Conservation (phyloP, 2,797 vertebrate species). For the Limosa lapponica region DNA sequence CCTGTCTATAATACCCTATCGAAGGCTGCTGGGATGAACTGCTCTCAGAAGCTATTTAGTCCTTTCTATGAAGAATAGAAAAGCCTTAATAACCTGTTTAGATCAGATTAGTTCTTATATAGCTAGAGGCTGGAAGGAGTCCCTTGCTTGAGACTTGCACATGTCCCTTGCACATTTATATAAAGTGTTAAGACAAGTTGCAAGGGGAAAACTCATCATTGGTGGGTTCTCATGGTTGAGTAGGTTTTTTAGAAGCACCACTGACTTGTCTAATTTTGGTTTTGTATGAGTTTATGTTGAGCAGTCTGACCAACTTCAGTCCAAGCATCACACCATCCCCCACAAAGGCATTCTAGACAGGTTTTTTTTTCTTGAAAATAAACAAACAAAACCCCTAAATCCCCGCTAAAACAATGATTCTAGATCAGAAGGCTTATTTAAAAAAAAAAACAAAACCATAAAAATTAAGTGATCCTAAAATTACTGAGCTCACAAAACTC, state of each 20-base stretch:
- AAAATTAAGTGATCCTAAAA: not conserved
- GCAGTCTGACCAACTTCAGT: not conserved
- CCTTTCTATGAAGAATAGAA: not conserved
- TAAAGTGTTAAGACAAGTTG: not conserved
- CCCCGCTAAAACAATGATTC: not conserved
- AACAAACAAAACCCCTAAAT: not conserved
- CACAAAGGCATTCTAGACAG: not conserved
- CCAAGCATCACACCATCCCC: not conserved
- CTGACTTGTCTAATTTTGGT: not conserved
- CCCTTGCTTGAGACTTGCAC: not conserved
- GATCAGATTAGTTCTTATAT: not conserved
- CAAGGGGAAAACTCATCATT: not conserved
- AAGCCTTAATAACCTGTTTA: not conserved
- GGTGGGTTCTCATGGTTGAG: not conserved
- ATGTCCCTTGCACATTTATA: not conserved
- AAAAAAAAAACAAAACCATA: not conserved
- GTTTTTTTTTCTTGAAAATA: not conserved
- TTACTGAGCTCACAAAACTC: not conserved
- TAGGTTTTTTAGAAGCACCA: not conserved
- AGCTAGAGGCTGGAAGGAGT: not conserved
- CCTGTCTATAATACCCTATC: not conserved
- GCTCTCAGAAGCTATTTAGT: not conserved
- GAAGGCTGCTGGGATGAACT: slow-evolving; percentile 14
- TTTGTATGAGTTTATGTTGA: not conserved
- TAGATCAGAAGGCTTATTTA: not conserved